Percentiles rank a stretch among this genome's conserved stretches.
These are phyloP conservation scores for Pantelozetes paolii DNA, from an alignment of 2,888 invertebrate genomes.

Conservation along the genomic window DNA sequence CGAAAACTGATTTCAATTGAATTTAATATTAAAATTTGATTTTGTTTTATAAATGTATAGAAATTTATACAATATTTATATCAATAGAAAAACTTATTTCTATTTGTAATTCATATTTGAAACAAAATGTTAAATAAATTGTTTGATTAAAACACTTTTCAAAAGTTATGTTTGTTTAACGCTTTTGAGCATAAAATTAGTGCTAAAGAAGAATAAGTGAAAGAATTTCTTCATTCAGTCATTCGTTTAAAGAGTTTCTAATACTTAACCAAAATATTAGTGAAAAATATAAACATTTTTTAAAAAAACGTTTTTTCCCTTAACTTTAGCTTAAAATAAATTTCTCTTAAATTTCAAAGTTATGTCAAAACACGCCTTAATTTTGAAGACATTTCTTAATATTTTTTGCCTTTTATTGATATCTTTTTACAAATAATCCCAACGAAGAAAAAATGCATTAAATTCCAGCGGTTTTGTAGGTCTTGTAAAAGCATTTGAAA, in stretches of 20 bases:
- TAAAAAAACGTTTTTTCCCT: too few relatives aligned
- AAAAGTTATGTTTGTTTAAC: slow-evolving; percentile 4
- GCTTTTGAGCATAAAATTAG: neutral
- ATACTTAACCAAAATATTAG: neutral
- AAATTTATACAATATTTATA: slow-evolving; percentile 20
- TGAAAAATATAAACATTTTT: neutral
- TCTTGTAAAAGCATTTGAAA: neutral
- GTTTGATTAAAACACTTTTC: neutral
- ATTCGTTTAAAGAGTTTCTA: neutral
- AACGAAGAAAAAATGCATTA: neutral
- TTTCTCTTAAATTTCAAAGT: too few relatives aligned
- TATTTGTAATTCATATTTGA: slow-evolving; percentile 35
- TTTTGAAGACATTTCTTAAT: neutral
- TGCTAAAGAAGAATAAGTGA: neutral
- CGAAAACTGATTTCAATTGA: too few relatives aligned
- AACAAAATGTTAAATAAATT: slow-evolving; percentile 24
- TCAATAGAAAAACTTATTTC: slow-evolving; percentile 6
- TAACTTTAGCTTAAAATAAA: too few relatives aligned
- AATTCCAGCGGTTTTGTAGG: neutral
- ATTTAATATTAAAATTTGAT: slow-evolving; percentile 7
- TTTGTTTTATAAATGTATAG: slow-evolving; percentile 27
- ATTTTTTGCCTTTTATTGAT: neutral
- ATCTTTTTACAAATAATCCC: neutral
- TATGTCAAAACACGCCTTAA: neutral
- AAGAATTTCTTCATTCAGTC: too few relatives aligned